These are phyloP conservation scores for Halictus rubicundus DNA, from an alignment of 1,140 invertebrate species.

Conservation along the genomic window DNA sequence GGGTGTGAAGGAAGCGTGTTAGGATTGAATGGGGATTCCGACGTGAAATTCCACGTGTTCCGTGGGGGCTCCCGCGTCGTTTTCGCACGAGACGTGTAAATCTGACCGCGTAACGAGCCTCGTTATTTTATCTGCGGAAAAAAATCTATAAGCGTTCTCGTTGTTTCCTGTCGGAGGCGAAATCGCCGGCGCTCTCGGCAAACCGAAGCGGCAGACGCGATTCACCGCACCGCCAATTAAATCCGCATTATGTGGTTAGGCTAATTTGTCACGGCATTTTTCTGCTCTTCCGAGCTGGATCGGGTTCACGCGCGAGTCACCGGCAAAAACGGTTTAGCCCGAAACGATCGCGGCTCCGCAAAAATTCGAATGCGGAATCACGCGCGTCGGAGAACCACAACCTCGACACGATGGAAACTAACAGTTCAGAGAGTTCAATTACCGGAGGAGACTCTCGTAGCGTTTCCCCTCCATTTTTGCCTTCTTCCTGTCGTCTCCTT, in stretches of 20 bases:
- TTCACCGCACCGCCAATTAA: conserved; percentile 43
- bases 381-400: background rate
- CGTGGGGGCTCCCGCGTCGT: background rate
- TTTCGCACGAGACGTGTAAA: conserved; percentile 33
- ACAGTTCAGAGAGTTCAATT: conserved; percentile 29
- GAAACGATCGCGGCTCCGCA: no score
- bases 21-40: background rate
- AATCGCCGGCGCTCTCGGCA: conserved; percentile 34
- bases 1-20: no score
- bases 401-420: no score
- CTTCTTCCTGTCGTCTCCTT: conserved; percentile 25
- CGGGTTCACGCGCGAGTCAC: background rate
- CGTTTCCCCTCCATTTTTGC: background rate
- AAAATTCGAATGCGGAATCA: background rate
- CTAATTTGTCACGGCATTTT: conserved; percentile 48
- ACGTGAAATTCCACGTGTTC: background rate
- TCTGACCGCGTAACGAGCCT: conserved; percentile 25
- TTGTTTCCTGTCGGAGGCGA: conserved; percentile 21
- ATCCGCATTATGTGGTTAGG: conserved; percentile 35
- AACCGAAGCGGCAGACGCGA: conserved; percentile 32
- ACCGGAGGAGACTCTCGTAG: conserved; percentile 5
- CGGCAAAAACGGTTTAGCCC: background rate
- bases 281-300: background rate
- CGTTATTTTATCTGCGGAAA: conserved; percentile 35
- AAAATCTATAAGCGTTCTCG: conserved; percentile 34